phyloP scores from a whole-genome alignment of 2,113 vertebrate genomes.

The Tragelaphus strepsiceros region DNA sequence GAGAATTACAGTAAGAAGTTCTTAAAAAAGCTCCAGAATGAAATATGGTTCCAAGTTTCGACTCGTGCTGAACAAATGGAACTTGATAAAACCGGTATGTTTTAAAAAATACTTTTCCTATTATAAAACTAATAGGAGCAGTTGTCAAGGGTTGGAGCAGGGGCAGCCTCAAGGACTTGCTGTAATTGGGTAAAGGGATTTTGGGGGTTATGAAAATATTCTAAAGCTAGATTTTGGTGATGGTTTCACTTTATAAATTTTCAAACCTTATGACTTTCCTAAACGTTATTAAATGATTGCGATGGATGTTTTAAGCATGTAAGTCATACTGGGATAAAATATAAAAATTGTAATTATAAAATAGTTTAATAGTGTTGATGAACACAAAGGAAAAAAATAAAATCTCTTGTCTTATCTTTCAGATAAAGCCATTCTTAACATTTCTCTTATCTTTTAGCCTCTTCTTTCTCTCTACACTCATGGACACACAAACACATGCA shows the following conservation, averaged over 20 bases:
- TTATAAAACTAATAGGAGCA: neutral
- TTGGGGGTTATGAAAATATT: neutral
- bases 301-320: neutral
- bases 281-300: neutral
- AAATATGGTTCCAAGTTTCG: slow-evolving; percentile 49
- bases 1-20: neutral
- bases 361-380: neutral
- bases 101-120: neutral
- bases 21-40: slow-evolving; percentile 68
- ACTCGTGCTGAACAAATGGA: slow-evolving; percentile 5
- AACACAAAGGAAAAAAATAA: neutral
- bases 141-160: neutral
- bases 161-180: neutral
- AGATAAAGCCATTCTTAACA: neutral
- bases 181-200: neutral
- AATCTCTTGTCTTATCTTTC: neutral
- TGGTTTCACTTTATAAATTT: neutral
- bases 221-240: neutral
- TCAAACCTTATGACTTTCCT: neutral
- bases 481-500: neutral
- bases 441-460: neutral
- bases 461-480: neutral
- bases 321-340: neutral
- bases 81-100: slow-evolving; percentile 67
- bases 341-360: neutral